Percentiles rank a stretch among this genome's conserved stretches.
Conservation (phyloP, 2,797 vertebrate species). For the Sparus aurata region DNA sequence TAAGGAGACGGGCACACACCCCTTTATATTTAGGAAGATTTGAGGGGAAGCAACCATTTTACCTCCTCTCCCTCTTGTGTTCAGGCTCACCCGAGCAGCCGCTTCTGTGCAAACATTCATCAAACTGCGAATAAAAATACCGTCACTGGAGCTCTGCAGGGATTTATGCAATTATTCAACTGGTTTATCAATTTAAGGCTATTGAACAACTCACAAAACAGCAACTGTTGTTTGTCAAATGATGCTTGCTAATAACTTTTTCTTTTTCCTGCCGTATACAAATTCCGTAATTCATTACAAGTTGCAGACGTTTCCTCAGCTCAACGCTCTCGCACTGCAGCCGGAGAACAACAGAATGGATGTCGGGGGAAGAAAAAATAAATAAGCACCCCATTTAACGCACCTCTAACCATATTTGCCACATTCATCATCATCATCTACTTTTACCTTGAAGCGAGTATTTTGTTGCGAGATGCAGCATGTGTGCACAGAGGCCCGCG, state of each 20-base stretch:
- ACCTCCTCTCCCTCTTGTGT: constrained; percentile 31
- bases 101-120: constrained; percentile 34
- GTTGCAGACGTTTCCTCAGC: constrained; percentile 42
- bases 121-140: constrained; percentile 34
- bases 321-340: constrained; percentile 6
- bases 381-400: constrained; percentile 57
- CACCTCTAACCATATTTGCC: constrained; percentile 39
- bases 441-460: constrained; percentile 47
- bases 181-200: constrained; percentile 6
- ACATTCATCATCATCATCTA: constrained; percentile 57
- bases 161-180: constrained; percentile 5
- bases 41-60: constrained; percentile 42
- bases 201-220: constrained; percentile 23
- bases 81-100: background rate
- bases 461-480: constrained; percentile 32
- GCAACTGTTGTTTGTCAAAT: constrained; percentile 38
- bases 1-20: constrained; percentile 33
- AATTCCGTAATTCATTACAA: constrained; percentile 44
- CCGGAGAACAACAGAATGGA: constrained; percentile 33
- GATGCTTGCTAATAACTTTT: constrained; percentile 29
- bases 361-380: constrained; percentile 29
- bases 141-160: background rate
- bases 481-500: background rate
- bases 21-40: constrained; percentile 48
- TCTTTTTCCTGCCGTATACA: constrained; percentile 21